Percentiles rank a stretch among this genome's conserved stretches.
Conservation (phyloP, 2,888 invertebrate genomes). For the Stenodema calcarata region DNA sequence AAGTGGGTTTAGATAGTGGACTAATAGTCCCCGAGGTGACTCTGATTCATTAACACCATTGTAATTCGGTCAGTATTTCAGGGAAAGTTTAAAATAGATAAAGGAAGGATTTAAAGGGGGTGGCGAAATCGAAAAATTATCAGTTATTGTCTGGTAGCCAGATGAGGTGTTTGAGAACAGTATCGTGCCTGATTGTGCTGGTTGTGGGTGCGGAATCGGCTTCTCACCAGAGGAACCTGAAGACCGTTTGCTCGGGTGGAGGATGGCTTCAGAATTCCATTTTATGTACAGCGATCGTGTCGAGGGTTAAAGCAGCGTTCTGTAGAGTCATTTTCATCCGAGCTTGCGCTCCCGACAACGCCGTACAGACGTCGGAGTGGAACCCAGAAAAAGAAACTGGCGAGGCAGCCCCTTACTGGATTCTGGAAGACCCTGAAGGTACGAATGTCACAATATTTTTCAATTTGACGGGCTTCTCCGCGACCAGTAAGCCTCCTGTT, state of each 20-base stretch:
- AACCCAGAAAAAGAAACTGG: background rate
- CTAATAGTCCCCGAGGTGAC: background rate
- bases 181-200: background rate
- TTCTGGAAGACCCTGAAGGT: background rate
- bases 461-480: constrained; percentile 3
- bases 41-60: background rate
- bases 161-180: background rate
- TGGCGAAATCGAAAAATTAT: background rate
- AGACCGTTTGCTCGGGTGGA: background rate
- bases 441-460: constrained; percentile 22
- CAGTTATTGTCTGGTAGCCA: background rate
- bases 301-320: background rate
- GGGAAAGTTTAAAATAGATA: background rate
- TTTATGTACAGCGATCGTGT: background rate
- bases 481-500: background rate
- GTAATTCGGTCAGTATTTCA: background rate
- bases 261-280: constrained; percentile 7
- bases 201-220: background rate
- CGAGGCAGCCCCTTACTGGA: background rate
- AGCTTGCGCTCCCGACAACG: background rate
- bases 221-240: background rate
- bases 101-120: background rate
- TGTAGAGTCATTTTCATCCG: background rate
- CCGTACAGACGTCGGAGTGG: background rate
- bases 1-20: background rate